Conservation (phyloP, 2,888 invertebrate genomes). For the Lasioglossum lativentre region DNA sequence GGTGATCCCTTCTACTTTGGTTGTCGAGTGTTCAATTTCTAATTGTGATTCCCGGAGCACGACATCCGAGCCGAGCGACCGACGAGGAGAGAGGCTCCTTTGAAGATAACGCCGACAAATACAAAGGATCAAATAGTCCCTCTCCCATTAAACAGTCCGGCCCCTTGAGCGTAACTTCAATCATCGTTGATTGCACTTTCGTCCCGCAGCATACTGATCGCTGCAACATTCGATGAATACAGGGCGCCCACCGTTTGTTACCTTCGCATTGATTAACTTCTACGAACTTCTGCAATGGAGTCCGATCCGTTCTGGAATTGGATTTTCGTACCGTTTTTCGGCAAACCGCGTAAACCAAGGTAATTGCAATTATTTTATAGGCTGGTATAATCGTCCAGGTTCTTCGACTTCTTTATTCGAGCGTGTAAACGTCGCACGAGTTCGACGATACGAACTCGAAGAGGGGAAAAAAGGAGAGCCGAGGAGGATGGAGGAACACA, state of each 20-base stretch:
- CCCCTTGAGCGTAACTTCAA: not conserved
- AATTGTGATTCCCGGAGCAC: constrained; percentile 32
- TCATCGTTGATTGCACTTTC: constrained; percentile 24
- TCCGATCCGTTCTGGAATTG: not conserved
- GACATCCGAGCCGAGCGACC: constrained; percentile 23
- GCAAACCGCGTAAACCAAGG: constrained; percentile 3
- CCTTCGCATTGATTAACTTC: not conserved
- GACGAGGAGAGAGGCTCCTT: not conserved
- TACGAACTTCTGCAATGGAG: not conserved
- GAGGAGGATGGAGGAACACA: not conserved
- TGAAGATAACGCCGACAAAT: constrained; percentile 14
- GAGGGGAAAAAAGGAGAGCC: not conserved
- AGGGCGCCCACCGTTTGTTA: not conserved
- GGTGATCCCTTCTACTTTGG: constrained; percentile 42
- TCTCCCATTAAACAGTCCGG: constrained; percentile 20
- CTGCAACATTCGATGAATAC: not conserved
- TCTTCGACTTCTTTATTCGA: constrained; percentile 7
- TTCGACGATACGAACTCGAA: not conserved
- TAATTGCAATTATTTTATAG: constrained; percentile 29
- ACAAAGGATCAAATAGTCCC: not conserved
- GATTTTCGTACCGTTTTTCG: not conserved
- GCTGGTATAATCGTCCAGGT: constrained; percentile 13
- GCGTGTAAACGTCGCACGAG: not conserved
- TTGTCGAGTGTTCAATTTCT: constrained; percentile 47
- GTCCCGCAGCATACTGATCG: not conserved